Evolutionary conservation across 2,113 vertebrate genomes (phyloP), one percentile per base, ranked within the genome.

Genomic region (Piaya cayana): DNA sequence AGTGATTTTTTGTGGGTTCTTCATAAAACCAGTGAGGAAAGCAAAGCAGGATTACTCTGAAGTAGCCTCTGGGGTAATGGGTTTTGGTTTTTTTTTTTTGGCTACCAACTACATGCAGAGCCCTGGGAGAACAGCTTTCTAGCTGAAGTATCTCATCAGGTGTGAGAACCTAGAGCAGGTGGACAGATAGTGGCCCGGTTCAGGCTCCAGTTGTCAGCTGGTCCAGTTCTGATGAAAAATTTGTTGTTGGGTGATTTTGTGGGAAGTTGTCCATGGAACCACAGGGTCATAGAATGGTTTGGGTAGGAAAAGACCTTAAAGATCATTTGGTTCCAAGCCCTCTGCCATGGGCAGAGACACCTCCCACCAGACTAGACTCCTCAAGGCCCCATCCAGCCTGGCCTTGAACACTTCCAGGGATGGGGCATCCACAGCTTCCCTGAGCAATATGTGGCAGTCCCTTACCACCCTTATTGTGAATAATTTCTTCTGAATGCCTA

Each of bases 1-100:
- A 59, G 42, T 20, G 70, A 0, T 0, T 52, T 90, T 79, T 32
- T 71, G 50, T 1, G 0, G 19, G 3, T 4, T 84, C 6, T 36
- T 75, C 30, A 39, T 45, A 87, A 36, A 84, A 71, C 15, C 59
- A 63, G n/a, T 17, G 9, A 87, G 49, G 49, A 79, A 79, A 64
- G 18, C 1, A 14, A 90, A 19, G n/a, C 27, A 69, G 63, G 39
- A 72, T 58, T 60, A 39, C 32, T 67, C 13, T 42, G n/a, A 70
- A 63, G 14, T 59, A 58, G 50, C 5, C 25, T 72, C 72, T 58
- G 26, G 29, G n/a, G 26, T 43, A 81, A 69, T 10, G 18, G 22
- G 32, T 18, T 0, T n/a, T 49, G 32, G 15, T 0, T n/a, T 49
- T 72, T 12, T 68, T 69, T 72, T 64, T 4, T 30, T 85, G 70